Evolutionary conservation across 1,140 invertebrate species (phyloP).

Genomic region (Neoseiulus cucumeris): DNA sequence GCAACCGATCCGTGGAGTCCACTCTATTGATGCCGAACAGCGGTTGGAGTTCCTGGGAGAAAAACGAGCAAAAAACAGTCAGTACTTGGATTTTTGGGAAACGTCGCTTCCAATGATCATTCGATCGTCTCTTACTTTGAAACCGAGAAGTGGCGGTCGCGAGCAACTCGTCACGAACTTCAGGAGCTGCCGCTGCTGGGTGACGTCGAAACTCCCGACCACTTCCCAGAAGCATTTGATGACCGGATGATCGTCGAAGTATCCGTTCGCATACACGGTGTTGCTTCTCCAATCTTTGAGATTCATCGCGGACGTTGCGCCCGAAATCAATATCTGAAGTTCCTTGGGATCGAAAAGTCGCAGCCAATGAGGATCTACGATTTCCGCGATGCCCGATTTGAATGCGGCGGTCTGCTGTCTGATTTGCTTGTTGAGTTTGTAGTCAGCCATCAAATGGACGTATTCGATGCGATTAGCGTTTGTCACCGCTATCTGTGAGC

Average conservation of each 20-base stretch:
- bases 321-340: constrained; percentile 78
- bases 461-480: constrained; percentile 84
- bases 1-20: constrained; percentile 53
- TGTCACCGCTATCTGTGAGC: constrained; percentile 68
- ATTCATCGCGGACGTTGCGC: constrained; percentile 75
- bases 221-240: constrained; percentile 70
- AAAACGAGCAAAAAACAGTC: background rate
- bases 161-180: constrained; percentile 97
- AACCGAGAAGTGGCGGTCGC: constrained; percentile 82
- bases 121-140: constrained; percentile 43
- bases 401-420: constrained; percentile 62
- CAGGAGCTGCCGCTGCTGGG: constrained; percentile 60
- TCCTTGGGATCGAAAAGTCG: constrained; percentile 87
- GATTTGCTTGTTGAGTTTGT: constrained; percentile 74
- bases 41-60: constrained; percentile 60
- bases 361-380: constrained; percentile 72
- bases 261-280: constrained; percentile 62
- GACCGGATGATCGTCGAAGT: constrained; percentile 42
- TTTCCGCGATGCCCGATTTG: constrained; percentile 55
- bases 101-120: background rate
- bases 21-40: constrained; percentile 80
- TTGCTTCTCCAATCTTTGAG: constrained; percentile 63
- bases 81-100: background rate
- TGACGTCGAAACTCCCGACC: constrained; percentile 56
- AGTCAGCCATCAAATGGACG: constrained; percentile 85